These are phyloP conservation scores for Ammodytes dubius DNA, from an alignment of 2,113 vertebrate genomes.

Conservation along the genomic window DNA sequence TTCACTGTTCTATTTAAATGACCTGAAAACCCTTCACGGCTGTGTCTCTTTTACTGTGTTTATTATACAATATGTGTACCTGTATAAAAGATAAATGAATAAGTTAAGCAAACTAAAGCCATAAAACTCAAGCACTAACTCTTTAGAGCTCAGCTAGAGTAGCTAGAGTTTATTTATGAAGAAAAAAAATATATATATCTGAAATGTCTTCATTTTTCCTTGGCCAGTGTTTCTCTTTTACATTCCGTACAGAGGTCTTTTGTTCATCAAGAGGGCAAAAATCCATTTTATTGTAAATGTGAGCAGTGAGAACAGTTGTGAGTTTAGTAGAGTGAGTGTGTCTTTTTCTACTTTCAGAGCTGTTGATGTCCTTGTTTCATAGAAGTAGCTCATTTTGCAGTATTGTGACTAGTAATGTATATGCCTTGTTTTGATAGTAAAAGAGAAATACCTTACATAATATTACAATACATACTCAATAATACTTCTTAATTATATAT, in stretches of 20 bases:
- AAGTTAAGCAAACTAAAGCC: conserved; percentile 85
- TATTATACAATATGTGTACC: conserved; percentile 76
- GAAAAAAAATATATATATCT: conserved; percentile 57
- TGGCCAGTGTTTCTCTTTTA: conserved; percentile 76
- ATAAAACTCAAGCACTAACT: conserved; percentile 88
- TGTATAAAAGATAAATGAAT: conserved; percentile 82
- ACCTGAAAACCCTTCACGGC: conserved; percentile 68
- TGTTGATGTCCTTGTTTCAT: conserved; percentile 73
- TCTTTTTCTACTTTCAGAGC: conserved; percentile 80
- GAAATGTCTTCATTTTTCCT: conserved; percentile 70
- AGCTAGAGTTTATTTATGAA: conserved; percentile 78
- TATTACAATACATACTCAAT: conserved; percentile 64
- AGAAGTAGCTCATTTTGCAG: conserved; percentile 74
- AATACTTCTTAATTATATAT: conserved; percentile 54
- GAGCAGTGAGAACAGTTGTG: conserved; percentile 75
- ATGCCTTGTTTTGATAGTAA: conserved; percentile 80
- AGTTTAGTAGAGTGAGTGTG: conserved; percentile 76
- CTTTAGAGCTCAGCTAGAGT: conserved; percentile 83
- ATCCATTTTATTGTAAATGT: conserved; percentile 71
- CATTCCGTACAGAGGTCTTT: conserved; percentile 77
- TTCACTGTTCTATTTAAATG: conserved; percentile 68
- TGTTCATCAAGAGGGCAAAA: conserved; percentile 74
- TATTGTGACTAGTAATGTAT: conserved; percentile 77
- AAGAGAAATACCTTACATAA: conserved; percentile 53
- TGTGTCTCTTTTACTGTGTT: conserved; percentile 80